Evolutionary conservation across 2,113 vertebrate genomes (phyloP), one percentile per base, ranked within the genome.

Genomic region (Leptobrachium ailaonicum): DNA sequence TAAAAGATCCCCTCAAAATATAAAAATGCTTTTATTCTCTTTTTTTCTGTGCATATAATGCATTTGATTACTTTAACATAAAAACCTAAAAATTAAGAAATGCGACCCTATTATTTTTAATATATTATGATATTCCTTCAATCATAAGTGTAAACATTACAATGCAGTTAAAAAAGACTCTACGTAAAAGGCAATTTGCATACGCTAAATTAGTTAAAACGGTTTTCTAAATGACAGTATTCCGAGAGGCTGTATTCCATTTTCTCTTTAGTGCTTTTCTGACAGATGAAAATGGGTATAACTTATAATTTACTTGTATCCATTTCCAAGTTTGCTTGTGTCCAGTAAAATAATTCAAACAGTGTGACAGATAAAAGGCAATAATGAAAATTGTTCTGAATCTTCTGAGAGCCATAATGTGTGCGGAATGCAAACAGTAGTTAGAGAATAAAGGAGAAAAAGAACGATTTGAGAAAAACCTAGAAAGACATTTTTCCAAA

Each of bases 331-430:
- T 86, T 88, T 83, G 83, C 79, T 41, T 80, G 20, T 85, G 89
- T 88, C 91, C 90, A 85, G 82, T 81, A 86, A 89, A 89, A 90
- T 87, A 82, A 86, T 86, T 92, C 85, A 85, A 87, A 88, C 44
- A 86, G 79, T 80, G 64, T 80, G 85, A 88, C 80, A 91, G 82
- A 88, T 88, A 90, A 91, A 86, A 88, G 14, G 66, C 85, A 90
- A 86, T 87, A 90, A 87, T 77, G 79, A 87, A 89, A 91, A 88
- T 79, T 82, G 80, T 85, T 82, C 85, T 80, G 10, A 14, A 76
- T 88, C 84, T 88, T 87, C 44, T 2, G 82, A 89, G 84, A 85
- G 73, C 58, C 76, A 75, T 84, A 86, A 86, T 87, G 85, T 77
- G 58, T 71, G 76, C 4, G 77, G 85, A 89, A 87, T 83, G 73